Conservation (phyloP, 2,797 vertebrate species). For the Geotrypetes seraphini region DNA sequence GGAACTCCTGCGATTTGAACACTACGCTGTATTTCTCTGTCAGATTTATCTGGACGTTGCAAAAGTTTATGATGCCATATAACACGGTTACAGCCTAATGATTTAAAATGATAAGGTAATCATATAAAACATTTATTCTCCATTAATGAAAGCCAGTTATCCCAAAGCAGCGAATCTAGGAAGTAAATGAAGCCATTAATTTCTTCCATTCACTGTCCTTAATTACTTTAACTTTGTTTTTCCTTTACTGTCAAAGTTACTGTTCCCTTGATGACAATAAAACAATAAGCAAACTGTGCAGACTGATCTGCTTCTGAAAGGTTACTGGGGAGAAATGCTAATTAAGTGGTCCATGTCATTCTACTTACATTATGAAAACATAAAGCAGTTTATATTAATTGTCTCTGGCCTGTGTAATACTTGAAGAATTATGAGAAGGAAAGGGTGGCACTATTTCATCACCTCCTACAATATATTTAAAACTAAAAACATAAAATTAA, state of each 20-base stretch:
- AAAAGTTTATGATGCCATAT: too few species aligned
- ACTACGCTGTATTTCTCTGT: too few species aligned
- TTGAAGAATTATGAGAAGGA: conserved; percentile 10
- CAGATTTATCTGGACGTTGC: too few species aligned
- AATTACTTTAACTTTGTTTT: neutral
- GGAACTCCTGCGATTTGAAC: too few species aligned
- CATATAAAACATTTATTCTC: too few species aligned
- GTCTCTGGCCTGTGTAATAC: neutral
- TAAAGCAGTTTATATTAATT: neutral
- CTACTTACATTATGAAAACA: too few species aligned
- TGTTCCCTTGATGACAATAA: conserved; percentile 2
- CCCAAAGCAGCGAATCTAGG: too few species aligned
- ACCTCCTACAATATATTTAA: neutral
- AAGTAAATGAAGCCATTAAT: neutral
- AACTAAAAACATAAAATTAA: conserved; percentile 13
- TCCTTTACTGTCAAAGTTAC: neutral
- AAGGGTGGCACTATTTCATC: conserved; percentile 16
- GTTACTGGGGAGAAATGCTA: neutral
- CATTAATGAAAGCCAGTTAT: too few species aligned
- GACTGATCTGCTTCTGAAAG: neutral
- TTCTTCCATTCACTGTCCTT: neutral
- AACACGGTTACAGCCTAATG: too few species aligned
- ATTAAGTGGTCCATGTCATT: too few species aligned
- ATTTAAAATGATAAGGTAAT: too few species aligned
- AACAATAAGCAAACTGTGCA: neutral